Evolutionary conservation across 2,113 vertebrate species (phyloP).

Genomic region (Cercocebus atys): DNA sequence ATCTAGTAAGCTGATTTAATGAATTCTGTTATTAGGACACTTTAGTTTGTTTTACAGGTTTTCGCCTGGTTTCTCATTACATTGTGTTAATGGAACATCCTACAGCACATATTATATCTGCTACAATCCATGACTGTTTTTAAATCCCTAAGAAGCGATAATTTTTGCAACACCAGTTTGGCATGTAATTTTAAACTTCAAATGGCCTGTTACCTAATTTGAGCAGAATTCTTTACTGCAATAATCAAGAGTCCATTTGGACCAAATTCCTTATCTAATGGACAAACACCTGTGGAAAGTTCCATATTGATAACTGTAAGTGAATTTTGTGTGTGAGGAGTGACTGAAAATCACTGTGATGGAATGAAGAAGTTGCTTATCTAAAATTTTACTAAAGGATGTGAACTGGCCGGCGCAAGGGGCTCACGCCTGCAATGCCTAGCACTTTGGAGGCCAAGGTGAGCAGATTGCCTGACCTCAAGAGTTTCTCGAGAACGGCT

Average conservation of each 20-base stretch:
- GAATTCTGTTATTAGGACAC: background rate
- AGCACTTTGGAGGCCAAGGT: no score
- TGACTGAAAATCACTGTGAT: background rate
- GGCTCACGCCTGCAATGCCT: no score
- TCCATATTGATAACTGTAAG: background rate
- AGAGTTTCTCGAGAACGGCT: no score
- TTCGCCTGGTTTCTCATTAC: background rate
- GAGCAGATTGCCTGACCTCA: no score
- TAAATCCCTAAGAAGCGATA: no score
- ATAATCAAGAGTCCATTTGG: background rate
- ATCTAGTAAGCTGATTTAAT: background rate
- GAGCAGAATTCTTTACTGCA: background rate
- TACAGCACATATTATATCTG: no score
- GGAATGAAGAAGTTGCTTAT: slow-evolving; percentile 7
- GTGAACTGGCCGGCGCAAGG: background rate
- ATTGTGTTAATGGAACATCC: background rate
- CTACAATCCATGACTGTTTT: no score
- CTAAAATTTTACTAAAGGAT: background rate
- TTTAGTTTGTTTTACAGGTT: background rate
- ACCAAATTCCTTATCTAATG: background rate
- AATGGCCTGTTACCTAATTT: background rate
- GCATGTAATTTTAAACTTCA: no score
- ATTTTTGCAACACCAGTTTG: no score
- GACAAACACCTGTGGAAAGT: background rate
- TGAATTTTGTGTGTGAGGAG: no score